Percentiles rank a stretch among this genome's conserved stretches.
These are phyloP conservation scores for Trachelus iudaicus DNA, from an alignment of 2,888 invertebrate species.

Conservation along the genomic window DNA sequence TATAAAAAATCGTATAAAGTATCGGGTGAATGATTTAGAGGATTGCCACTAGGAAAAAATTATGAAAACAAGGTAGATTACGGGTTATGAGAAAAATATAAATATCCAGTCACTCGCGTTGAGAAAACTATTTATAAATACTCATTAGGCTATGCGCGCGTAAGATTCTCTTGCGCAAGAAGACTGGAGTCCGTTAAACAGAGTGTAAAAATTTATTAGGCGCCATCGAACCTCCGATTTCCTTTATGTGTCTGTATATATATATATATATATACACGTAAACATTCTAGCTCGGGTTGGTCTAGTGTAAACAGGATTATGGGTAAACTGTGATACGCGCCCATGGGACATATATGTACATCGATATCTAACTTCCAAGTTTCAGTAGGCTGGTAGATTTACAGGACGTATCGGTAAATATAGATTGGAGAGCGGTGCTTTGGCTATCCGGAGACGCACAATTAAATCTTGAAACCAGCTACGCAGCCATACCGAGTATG, in stretches of 20 bases:
- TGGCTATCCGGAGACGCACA: not conserved
- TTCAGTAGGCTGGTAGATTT: not conserved
- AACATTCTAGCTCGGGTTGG: not conserved
- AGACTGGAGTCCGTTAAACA: not conserved
- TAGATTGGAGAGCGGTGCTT: not conserved
- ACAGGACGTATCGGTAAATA: not conserved
- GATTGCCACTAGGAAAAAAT: not conserved
- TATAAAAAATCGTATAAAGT: not conserved
- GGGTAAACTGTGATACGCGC: not conserved
- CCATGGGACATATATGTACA: not conserved
- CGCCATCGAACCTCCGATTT: not conserved
- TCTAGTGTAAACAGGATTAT: not conserved
- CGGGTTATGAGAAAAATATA: not conserved
- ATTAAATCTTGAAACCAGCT: not conserved
- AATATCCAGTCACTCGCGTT: not conserved
- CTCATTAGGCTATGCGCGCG: not conserved
- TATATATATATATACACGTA: no score
- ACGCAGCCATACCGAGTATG: not conserved
- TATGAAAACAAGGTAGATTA: no score
- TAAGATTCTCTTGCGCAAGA: not conserved
- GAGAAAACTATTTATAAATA: not conserved
- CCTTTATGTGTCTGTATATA: not conserved
- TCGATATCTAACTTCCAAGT: not conserved
- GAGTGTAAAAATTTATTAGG: not conserved
- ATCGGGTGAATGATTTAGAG: not conserved